Evolutionary conservation across 2,888 invertebrate genomes (phyloP).

Genomic region (Amphiduros pacificus): DNA sequence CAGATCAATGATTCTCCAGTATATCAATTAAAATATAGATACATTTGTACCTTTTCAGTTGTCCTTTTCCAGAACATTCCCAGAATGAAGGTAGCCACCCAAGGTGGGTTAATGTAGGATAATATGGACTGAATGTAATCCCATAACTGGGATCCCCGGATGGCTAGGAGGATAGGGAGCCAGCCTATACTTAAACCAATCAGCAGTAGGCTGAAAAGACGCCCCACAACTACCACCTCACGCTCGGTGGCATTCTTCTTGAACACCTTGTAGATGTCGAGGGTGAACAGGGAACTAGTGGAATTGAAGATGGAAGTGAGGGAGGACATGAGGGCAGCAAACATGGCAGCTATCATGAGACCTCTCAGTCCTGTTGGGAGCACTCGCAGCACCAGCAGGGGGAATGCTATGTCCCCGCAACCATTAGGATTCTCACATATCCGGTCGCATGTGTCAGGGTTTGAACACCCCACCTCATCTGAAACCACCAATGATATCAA

Average conservation of each 20-base stretch:
- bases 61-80: constrained; percentile 39
- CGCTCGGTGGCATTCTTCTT: constrained; percentile 25
- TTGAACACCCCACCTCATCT: constrained; percentile 62
- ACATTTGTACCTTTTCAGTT: constrained; percentile 38
- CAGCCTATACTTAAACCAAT: constrained; percentile 55
- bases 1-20: too few species aligned
- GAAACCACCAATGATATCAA: neutral
- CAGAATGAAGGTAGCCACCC: constrained; percentile 37
- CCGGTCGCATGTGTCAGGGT: constrained; percentile 60
- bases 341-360: constrained; percentile 60
- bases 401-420: constrained; percentile 64
- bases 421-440: constrained; percentile 61
- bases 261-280: constrained; percentile 58
- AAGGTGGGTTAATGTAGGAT: constrained; percentile 38
- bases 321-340: constrained; percentile 62
- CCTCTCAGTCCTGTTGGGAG: constrained; percentile 60
- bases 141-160: constrained; percentile 38
- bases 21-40: too few species aligned
- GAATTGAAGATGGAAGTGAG: constrained; percentile 64
- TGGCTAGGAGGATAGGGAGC: constrained; percentile 55
- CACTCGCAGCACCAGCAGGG: constrained; percentile 61
- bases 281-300: constrained; percentile 61
- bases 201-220: constrained; percentile 56
- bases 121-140: constrained; percentile 39
- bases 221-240: constrained; percentile 36